These are phyloP conservation scores for Erethizon dorsatum DNA, from an alignment of 2,797 vertebrate species.

Conservation along the genomic window DNA sequence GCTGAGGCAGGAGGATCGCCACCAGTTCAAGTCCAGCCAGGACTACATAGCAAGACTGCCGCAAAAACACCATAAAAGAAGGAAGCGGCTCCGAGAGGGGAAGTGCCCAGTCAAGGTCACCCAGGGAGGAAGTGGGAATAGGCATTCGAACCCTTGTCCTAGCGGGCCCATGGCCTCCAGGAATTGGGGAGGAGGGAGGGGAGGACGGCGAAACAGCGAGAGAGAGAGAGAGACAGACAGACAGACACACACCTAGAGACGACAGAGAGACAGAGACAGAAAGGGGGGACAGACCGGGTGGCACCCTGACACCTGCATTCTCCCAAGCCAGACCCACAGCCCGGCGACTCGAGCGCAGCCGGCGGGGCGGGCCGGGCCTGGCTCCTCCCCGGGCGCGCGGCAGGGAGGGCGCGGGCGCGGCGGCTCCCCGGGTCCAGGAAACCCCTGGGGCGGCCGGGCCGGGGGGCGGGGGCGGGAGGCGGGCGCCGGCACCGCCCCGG, in stretches of 20 bases:
- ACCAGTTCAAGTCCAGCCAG: neutral
- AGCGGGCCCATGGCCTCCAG: neutral
- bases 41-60: neutral
- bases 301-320: neutral
- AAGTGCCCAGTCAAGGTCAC: constrained; percentile 75
- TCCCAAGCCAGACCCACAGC: neutral
- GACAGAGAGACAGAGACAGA: neutral
- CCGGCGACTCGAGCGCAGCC: neutral
- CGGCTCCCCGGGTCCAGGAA: constrained; percentile 75
- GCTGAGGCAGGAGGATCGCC: neutral
- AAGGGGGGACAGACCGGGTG: neutral
- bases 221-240: neutral
- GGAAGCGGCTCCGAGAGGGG: constrained; percentile 49
- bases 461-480: constrained; percentile 76
- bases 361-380: neutral
- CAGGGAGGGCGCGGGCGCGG: too few species aligned
- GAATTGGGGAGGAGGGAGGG: neutral
- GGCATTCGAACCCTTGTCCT: constrained; percentile 48
- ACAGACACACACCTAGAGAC: neutral
- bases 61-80: neutral
- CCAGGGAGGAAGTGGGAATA: constrained; percentile 65
- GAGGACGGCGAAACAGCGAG: neutral
- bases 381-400: neutral
- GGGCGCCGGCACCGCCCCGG: constrained; percentile 83
- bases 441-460: constrained; percentile 79